These are phyloP conservation scores for Rhabdophis nuchalis DNA, from an alignment of 2,797 vertebrate species.

Conservation along the genomic window DNA sequence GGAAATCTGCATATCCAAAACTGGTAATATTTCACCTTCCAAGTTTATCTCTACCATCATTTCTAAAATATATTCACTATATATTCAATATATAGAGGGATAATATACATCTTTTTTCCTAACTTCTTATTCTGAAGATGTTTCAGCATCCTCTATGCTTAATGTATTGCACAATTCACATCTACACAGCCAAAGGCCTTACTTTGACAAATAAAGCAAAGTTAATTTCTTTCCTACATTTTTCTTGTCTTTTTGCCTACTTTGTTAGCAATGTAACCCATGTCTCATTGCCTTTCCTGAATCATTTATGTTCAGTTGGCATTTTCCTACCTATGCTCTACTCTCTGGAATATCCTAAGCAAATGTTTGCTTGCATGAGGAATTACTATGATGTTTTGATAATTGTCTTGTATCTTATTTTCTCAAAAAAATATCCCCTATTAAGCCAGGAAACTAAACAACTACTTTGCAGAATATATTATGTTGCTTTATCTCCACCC, in stretches of 20 bases:
- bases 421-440: neutral
- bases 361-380: neutral
- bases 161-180: neutral
- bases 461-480: neutral
- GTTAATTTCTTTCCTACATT: neutral
- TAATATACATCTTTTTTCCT: neutral
- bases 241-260: neutral
- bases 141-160: neutral
- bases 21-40: neutral
- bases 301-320: neutral
- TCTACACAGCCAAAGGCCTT: neutral
- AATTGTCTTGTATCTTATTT: neutral
- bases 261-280: neutral
- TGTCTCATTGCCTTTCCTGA: neutral
- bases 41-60: neutral
- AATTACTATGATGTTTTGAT: neutral
- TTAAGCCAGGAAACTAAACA: neutral
- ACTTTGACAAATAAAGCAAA: neutral
- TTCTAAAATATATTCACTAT: neutral
- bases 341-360: neutral
- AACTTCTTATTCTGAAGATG: neutral
- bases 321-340: neutral
- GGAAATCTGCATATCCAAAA: neutral
- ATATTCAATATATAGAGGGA: neutral
- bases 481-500: neutral